A percentile compares a stretch with the other conserved stretches of the same genome.
These are phyloP conservation scores for Stichodactyla mertensii DNA, from an alignment of 64 coral and sea anemone genomes.

Conservation along the genomic window DNA sequence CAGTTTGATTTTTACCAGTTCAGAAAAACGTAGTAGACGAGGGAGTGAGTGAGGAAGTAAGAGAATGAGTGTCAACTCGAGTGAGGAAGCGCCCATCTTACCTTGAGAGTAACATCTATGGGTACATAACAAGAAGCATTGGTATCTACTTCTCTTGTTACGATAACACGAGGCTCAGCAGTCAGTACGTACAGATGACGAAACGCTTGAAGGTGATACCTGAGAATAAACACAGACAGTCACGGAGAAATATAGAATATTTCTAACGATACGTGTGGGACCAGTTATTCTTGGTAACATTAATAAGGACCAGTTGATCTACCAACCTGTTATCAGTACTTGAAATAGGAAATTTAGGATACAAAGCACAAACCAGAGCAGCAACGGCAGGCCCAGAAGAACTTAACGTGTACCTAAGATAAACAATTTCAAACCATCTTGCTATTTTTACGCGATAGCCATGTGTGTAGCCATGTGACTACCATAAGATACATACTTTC, in stretches of 20 bases:
- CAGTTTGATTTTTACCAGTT: too few relatives aligned
- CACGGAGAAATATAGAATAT: neutral
- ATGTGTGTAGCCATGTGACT: constrained; percentile 97
- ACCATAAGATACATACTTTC: constrained; percentile 84
- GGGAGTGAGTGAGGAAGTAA: too few relatives aligned
- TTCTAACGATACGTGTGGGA: neutral
- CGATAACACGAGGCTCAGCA: constrained; percentile 84
- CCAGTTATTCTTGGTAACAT: neutral
- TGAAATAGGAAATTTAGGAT: constrained; percentile 86
- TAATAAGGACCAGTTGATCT: neutral
- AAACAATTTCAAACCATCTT: neutral
- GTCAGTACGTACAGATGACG: constrained; percentile 92
- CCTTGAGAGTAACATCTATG: constrained; percentile 72
- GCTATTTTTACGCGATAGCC: neutral
- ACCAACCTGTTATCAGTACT: constrained; percentile 92
- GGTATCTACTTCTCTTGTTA: constrained; percentile 84
- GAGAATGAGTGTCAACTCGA: neutral
- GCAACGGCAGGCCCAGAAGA: constrained; percentile 81
- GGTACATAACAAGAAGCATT: constrained; percentile 83
- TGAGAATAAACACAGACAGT: neutral
- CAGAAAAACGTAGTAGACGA: too few relatives aligned
- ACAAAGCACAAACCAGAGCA: constrained; percentile 89
- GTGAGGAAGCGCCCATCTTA: neutral
- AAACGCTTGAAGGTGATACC: constrained; percentile 94
- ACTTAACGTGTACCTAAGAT: constrained; percentile 69